Conservation (phyloP, 2,113 vertebrate genomes). For the Mustela nigripes region DNA sequence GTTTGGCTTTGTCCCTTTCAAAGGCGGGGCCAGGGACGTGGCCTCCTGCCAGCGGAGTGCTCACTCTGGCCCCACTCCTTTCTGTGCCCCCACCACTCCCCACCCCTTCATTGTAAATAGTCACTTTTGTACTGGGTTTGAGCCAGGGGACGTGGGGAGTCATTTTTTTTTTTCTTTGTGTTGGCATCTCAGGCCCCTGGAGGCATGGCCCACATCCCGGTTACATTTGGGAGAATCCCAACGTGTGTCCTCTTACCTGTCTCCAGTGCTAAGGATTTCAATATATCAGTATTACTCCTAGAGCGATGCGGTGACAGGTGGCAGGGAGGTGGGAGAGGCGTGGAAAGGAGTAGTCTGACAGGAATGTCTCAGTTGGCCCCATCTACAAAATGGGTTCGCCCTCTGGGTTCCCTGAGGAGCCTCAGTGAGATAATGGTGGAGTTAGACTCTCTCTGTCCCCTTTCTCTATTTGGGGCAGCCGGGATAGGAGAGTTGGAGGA, state of each 20-base stretch:
- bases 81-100: slow-evolving; percentile 67
- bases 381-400: slow-evolving; percentile 10
- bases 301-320: not conserved
- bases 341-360: not conserved
- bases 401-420: not conserved
- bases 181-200: slow-evolving; percentile 81
- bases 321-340: not conserved
- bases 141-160: slow-evolving; percentile 82
- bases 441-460: not conserved
- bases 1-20: slow-evolving; percentile 82
- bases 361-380: not conserved
- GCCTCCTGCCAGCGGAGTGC: slow-evolving; percentile 50
- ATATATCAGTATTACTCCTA: slow-evolving; percentile 59
- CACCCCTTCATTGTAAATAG: slow-evolving; percentile 84
- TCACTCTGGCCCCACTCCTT: not conserved
- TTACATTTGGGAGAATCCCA: slow-evolving; percentile 61
- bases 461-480: not conserved
- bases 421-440: not conserved
- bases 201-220: slow-evolving; percentile 77
- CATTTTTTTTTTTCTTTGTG: slow-evolving; percentile 70
- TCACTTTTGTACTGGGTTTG: slow-evolving; percentile 83
- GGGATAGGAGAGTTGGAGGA: not conserved
- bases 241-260: not conserved
- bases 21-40: slow-evolving; percentile 66
- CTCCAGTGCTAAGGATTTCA: not conserved